Conservation (phyloP, 2,113 vertebrate genomes). For the Leucopsar rothschildi region DNA sequence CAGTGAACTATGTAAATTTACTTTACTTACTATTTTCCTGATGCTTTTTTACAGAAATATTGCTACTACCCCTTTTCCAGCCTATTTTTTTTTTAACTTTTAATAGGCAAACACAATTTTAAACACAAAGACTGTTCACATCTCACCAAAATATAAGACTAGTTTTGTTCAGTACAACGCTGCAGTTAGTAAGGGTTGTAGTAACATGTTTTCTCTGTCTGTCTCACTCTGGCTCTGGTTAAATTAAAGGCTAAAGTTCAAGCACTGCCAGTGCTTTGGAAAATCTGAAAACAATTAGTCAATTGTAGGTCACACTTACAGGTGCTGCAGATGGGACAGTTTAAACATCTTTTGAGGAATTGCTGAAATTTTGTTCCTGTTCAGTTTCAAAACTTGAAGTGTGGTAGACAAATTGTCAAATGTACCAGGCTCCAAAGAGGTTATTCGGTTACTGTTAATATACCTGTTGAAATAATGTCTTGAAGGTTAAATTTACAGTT, state of each 20-base stretch:
- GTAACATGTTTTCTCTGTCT: background rate
- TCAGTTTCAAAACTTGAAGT: constrained; percentile 87
- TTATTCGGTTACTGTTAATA: constrained; percentile 90
- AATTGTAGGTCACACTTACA: constrained; percentile 81
- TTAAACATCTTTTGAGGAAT: constrained; percentile 94
- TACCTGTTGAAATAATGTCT: constrained; percentile 73
- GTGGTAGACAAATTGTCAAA: constrained; percentile 87
- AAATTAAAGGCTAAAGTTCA: constrained; percentile 54
- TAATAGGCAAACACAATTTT: background rate
- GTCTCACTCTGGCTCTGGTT: constrained; percentile 20
- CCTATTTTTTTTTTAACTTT: background rate
- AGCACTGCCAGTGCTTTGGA: constrained; percentile 1
- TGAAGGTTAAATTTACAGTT: constrained; percentile 32
- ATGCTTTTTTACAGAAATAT: background rate
- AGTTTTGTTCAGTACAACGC: background rate
- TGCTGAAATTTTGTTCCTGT: constrained; percentile 86
- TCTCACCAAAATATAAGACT: background rate
- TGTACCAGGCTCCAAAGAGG: constrained; percentile 84
- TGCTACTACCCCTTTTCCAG: background rate
- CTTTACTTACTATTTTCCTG: background rate
- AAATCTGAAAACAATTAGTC: constrained; percentile 61
- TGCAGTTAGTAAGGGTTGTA: background rate
- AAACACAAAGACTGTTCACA: constrained; percentile 27
- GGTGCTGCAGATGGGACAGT: constrained; percentile 88
- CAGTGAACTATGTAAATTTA: background rate